phyloP scores from a whole-genome alignment of 2,113 vertebrate species.

The Anguilla rostrata region DNA sequence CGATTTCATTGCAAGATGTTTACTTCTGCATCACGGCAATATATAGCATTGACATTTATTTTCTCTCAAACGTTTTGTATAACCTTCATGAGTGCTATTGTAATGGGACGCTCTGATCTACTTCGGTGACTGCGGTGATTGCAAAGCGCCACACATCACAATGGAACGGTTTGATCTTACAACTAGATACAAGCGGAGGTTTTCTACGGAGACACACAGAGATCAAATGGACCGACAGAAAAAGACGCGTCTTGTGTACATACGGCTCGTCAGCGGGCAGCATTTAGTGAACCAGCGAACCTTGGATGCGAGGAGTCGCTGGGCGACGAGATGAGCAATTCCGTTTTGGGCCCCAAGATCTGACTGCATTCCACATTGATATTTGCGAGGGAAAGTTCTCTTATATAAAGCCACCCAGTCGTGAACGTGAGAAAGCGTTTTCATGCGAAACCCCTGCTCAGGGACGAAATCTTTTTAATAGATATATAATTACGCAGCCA shows the following conservation, averaged over 20 bases:
- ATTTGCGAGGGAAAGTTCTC: conserved; percentile 52
- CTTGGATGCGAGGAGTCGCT: conserved; percentile 45
- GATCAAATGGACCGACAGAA: conserved; percentile 59
- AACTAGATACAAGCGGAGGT: conserved; percentile 28
- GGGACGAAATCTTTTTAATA: conserved; percentile 15
- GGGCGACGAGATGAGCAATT: conserved; percentile 43
- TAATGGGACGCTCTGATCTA: conserved; percentile 2
- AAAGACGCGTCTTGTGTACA: conserved; percentile 39
- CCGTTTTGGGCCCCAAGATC: conserved; percentile 53
- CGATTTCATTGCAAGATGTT: no score
- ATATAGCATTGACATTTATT: no score
- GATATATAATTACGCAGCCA: conserved; percentile 30
- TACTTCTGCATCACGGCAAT: no score
- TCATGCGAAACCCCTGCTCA: conserved; percentile 55
- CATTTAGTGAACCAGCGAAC: conserved; percentile 48
- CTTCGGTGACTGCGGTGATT: background rate
- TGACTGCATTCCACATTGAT: conserved; percentile 56
- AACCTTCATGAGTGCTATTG: background rate
- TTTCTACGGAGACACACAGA: conserved; percentile 41
- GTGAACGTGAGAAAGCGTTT: conserved; percentile 73
- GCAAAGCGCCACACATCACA: background rate
- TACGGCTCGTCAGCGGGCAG: conserved; percentile 30
- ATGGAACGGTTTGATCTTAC: conserved; percentile 13
- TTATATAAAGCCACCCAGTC: conserved; percentile 67
- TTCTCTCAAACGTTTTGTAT: background rate